phyloP scores from a whole-genome alignment of 2,797 vertebrate species.

The Bucorvus abyssinicus region DNA sequence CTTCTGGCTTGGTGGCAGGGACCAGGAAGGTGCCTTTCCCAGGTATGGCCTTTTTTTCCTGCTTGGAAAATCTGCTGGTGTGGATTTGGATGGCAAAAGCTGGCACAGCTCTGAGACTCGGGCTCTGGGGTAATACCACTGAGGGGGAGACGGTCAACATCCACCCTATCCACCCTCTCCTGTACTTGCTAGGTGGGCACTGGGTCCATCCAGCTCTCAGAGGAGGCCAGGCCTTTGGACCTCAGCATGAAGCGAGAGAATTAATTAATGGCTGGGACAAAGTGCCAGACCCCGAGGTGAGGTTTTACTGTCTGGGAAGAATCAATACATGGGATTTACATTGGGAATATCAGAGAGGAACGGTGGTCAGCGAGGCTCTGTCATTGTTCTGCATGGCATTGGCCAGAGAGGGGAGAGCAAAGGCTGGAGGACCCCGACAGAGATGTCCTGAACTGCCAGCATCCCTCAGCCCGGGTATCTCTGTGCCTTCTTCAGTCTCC shows the following conservation, averaged over 20 bases:
- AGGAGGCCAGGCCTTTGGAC: background rate
- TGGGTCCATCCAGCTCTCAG: background rate
- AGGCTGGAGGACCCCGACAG: background rate
- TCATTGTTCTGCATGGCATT: background rate
- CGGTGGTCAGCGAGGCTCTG: background rate
- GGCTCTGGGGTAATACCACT: background rate
- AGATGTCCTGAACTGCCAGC: background rate
- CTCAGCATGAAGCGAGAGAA: background rate
- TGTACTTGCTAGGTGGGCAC: background rate
- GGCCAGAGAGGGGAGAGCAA: background rate
- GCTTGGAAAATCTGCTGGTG: background rate
- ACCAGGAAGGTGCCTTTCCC: background rate
- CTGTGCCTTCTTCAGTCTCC: background rate
- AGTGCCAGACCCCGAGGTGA: background rate
- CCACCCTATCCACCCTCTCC: background rate
- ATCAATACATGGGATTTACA: background rate
- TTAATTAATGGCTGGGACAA: background rate
- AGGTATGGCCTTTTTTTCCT: background rate
- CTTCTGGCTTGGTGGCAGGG: background rate
- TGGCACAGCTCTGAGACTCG: accelerated
- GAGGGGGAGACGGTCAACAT: accelerated
- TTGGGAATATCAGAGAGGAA: background rate
- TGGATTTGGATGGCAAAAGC: background rate
- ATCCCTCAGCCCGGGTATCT: background rate
- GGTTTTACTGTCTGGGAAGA: background rate